Evolutionary conservation across 1,140 invertebrate species (phyloP).

Genomic region (Alviniconcha marisindica): DNA sequence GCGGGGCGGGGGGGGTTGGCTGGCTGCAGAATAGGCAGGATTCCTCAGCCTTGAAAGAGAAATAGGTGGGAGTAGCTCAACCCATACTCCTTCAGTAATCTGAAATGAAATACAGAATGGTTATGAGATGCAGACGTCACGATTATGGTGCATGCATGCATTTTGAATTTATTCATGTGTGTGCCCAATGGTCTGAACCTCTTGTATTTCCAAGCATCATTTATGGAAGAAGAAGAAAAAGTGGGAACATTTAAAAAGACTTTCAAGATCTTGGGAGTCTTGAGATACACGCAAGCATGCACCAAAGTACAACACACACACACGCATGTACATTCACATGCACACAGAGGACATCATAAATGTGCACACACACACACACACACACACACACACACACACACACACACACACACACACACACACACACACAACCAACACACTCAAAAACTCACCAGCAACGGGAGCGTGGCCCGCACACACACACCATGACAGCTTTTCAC

Average conservation of each 20-base stretch:
- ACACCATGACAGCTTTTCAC: neutral
- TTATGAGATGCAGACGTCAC: neutral
- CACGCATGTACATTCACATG: neutral
- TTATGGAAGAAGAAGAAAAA: neutral
- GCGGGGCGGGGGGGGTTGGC: no score
- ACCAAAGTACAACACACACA: neutral
- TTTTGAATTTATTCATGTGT: neutral
- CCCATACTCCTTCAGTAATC: neutral
- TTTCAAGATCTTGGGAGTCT: no score
- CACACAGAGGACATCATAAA: neutral
- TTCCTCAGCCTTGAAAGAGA: neutral
- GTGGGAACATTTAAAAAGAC: no score
- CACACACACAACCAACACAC: neutral
- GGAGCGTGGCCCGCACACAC: no score
- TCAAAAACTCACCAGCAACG: neutral
- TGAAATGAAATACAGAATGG: neutral
- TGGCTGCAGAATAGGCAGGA: no score
- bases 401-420: neutral
- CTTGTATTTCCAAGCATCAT: neutral
- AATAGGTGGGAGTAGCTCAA: neutral
- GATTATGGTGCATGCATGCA: neutral
- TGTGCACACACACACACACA: constrained; percentile 22
- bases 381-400: constrained; percentile 11
- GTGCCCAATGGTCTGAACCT: neutral
- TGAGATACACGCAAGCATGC: neutral